Evolutionary conservation across 2,888 invertebrate species (phyloP).

Genomic region (Amblyteles armatorius): DNA sequence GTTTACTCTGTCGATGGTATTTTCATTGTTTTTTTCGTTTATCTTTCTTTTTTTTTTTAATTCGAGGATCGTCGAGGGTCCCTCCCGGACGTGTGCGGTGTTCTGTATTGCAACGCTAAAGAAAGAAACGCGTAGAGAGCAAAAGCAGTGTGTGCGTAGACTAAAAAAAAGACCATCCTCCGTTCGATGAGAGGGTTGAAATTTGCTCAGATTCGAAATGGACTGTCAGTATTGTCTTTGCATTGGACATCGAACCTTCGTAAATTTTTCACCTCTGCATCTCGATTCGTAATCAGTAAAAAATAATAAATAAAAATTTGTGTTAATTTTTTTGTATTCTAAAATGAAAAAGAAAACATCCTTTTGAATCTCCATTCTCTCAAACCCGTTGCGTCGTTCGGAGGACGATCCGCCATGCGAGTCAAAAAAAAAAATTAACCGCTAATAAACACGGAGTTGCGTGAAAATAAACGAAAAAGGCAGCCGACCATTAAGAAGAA

Average conservation of each 20-base stretch:
- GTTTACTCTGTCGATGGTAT: constrained; percentile 41
- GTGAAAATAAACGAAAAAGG: constrained; percentile 25
- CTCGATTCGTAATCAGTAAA: neutral
- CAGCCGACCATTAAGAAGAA: constrained; percentile 39
- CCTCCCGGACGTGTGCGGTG: constrained; percentile 60
- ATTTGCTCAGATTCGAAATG: constrained; percentile 1
- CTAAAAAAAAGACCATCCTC: constrained; percentile 62
- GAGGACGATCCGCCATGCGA: constrained; percentile 57
- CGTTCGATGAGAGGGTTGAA: constrained; percentile 67
- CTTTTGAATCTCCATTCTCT: constrained; percentile 52
- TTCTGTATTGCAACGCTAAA: constrained; percentile 71
- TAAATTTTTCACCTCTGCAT: constrained; percentile 13
- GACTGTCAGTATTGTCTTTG: constrained; percentile 17
- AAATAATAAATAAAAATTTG: constrained; percentile 31
- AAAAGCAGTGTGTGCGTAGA: constrained; percentile 40
- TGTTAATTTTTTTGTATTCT: constrained; percentile 1
- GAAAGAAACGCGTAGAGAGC: constrained; percentile 48
- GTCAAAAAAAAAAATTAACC: constrained; percentile 17
- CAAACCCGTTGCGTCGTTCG: constrained; percentile 64
- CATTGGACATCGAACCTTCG: constrained; percentile 16
- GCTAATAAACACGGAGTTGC: constrained; percentile 39
- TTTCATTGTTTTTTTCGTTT: constrained; percentile 41
- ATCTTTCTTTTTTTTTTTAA: constrained; percentile 60
- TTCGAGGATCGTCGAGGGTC: constrained; percentile 67
- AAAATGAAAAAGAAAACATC: constrained; percentile 26